Evolutionary conservation across 1,140 invertebrate species (phyloP).

Genomic region (Ostrea edulis): DNA sequence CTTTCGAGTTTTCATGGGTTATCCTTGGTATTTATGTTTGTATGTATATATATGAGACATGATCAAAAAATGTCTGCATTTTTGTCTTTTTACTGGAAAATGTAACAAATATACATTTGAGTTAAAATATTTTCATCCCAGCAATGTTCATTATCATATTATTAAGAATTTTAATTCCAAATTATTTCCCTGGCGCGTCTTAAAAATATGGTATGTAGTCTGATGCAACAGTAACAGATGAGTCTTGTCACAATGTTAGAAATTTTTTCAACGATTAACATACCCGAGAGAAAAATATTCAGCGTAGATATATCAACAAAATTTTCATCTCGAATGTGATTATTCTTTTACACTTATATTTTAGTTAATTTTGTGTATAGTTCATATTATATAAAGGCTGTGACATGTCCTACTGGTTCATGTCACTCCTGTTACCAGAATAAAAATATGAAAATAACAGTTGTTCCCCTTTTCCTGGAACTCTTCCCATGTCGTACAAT

Average conservation of each 20-base stretch:
- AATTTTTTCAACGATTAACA: not conserved
- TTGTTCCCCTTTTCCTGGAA: not conserved
- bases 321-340: not conserved
- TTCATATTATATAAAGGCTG: not conserved
- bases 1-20: too few species aligned
- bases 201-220: not conserved
- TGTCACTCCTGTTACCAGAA: not conserved
- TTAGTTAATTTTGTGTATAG: not conserved
- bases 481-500: not conserved
- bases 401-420: not conserved
- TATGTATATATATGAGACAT: too few species aligned
- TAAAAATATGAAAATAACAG: conserved; percentile 3
- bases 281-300: not conserved
- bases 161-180: too few species aligned
- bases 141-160: too few species aligned
- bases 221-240: not conserved
- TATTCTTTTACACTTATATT: not conserved
- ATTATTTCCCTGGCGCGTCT: not conserved
- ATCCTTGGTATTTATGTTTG: too few species aligned
- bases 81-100: too few species aligned
- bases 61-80: too few species aligned
- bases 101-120: too few species aligned
- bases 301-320: not conserved
- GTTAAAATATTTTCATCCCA: too few species aligned
- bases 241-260: not conserved